Base-by-base conservation (phyloP, 2,797 vertebrate genomes). In the Acrossocheilus wenchowensis region DNA sequence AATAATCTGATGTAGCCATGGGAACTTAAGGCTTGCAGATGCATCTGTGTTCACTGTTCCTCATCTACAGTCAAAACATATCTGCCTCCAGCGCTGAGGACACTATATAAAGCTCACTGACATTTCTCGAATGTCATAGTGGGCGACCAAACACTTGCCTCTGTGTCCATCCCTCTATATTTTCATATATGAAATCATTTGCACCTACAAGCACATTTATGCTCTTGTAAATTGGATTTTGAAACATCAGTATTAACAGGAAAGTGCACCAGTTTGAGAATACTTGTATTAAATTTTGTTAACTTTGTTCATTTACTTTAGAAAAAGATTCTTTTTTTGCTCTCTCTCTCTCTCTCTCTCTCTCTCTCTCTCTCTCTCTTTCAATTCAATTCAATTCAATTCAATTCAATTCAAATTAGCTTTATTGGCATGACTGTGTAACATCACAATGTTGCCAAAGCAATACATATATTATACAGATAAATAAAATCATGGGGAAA, bases 1-100 rank as follows among this genome's bases (percentile, higher is more conserved):
- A 80, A 71, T 82, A 87, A 89, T 88, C 54, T 84, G 84, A 89
- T 90, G 86, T 88, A 89, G 74, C 74, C 88, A 89, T 88, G 66
- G 84, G 78, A 90, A 90, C 88, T 45, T 48, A n/a, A 71, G 73
- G 36, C 50, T 81, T 81, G 26, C 78, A 54, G 83, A 87, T 78
- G 82, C 71, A 87, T 92, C 45, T 88, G 89, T 75, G 64, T 82
- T 88, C 62, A 74, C 50, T 73, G 69, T 81, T 75, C 57, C 74
- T 86, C 48, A 72, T 87, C 62, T 83, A 84, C 39, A 80, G 60
- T 81, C 78, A 75, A 83, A 83, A 77, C 54, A 83, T 34, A 54
- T 90, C 64, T 82, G 39, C 60, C 19, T 87, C 57, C 26, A 74
- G n/a, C 30, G 23, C 72, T 52, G 60, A 75, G 60, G 36, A 57